Percentiles rank a stretch among this genome's conserved stretches.
phyloP scores from a whole-genome alignment of 1,140 invertebrate genomes.

The Tetramorium parvispinum region DNA sequence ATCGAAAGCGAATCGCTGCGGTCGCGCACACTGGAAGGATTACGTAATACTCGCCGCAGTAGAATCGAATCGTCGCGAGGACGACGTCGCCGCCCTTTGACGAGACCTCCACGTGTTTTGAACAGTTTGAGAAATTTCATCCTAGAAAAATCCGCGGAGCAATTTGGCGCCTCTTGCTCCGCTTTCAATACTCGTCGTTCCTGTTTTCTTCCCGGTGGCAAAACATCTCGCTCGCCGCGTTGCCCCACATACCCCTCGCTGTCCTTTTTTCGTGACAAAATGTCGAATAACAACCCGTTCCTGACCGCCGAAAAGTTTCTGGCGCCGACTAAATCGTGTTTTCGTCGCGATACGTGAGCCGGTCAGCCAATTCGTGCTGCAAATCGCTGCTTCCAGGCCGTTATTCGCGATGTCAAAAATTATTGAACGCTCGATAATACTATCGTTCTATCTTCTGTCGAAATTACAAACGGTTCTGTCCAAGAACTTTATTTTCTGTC shows the following conservation, averaged over 20 bases:
- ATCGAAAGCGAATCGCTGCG: not conserved
- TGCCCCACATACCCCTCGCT: not conserved
- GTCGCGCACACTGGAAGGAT: not conserved
- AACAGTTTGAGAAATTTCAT: slow-evolving; percentile 27
- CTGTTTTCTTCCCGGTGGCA: slow-evolving; percentile 52
- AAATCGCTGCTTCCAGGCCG: not conserved
- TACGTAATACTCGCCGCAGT: slow-evolving; percentile 3
- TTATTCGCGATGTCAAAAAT: slow-evolving; percentile 25
- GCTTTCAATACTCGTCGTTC: slow-evolving; percentile 25
- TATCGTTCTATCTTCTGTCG: not conserved
- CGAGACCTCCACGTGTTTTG: not conserved
- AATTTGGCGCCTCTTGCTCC: slow-evolving; percentile 46
- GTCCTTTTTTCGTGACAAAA: slow-evolving; percentile 24
- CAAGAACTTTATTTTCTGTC: not conserved
- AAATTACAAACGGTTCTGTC: not conserved
- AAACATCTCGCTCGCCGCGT: slow-evolving; percentile 33
- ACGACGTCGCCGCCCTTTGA: not conserved
- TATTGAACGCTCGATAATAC: slow-evolving; percentile 28
- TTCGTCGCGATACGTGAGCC: slow-evolving; percentile 51
- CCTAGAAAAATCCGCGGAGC: slow-evolving; percentile 9
- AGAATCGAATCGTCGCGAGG: not conserved
- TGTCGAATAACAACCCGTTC: slow-evolving; percentile 41
- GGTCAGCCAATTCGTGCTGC: slow-evolving; percentile 28
- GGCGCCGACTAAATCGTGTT: slow-evolving; percentile 69
- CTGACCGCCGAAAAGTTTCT: slow-evolving; percentile 64